Evolutionary conservation across 2,113 vertebrate species (phyloP).

Genomic region (Paralichthys olivaceus): DNA sequence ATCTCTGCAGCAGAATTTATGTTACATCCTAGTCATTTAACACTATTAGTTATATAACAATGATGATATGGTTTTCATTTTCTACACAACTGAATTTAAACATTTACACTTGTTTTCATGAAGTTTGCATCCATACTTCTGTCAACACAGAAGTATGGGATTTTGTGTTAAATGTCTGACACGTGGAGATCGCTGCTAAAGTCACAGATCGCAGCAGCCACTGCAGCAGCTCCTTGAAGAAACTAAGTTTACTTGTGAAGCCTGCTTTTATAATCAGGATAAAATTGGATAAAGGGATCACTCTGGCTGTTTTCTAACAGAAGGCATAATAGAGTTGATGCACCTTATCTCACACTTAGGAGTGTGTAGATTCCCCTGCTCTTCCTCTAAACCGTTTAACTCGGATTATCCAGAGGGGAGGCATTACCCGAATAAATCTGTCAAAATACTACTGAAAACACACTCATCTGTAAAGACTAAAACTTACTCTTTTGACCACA

Average conservation of each 20-base stretch:
- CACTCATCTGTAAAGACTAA: constrained; percentile 13
- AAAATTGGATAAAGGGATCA: constrained; percentile 35
- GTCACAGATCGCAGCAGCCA: background rate
- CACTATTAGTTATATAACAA: too few relatives aligned
- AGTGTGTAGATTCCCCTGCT: constrained; percentile 39
- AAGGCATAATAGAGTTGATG: constrained; percentile 12
- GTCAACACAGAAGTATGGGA: background rate
- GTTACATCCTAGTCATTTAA: too few relatives aligned
- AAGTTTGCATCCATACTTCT: background rate
- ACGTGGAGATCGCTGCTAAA: background rate
- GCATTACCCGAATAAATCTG: constrained; percentile 60
- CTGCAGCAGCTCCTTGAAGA: background rate
- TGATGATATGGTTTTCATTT: too few relatives aligned
- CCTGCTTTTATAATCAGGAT: constrained; percentile 19
- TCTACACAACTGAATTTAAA: background rate
- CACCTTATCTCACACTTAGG: constrained; percentile 16
- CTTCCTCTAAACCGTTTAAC: constrained; percentile 64
- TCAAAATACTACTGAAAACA: constrained; percentile 54
- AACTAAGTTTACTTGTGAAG: background rate
- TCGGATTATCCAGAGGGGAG: constrained; percentile 59
- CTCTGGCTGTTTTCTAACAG: constrained; percentile 12
- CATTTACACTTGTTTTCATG: background rate
- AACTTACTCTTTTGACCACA: background rate
- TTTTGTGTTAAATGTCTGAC: background rate
- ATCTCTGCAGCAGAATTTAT: too few relatives aligned